Conservation (phyloP, 2,888 invertebrate genomes). For the Strigamia maritima region DNA sequence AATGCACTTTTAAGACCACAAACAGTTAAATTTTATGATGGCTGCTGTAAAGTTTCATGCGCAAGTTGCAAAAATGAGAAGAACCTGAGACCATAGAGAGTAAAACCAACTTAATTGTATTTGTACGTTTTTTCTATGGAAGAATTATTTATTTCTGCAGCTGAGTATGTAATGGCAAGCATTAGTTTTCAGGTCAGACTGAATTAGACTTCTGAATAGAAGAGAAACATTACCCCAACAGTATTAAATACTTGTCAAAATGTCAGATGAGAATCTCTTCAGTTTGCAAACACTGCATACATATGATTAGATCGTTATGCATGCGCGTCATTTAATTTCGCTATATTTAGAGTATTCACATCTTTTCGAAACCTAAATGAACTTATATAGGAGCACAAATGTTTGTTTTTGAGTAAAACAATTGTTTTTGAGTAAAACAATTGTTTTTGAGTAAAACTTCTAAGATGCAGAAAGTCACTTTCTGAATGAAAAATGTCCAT, state of each 20-base stretch:
- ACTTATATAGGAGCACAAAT: too few relatives aligned
- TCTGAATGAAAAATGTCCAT: too few relatives aligned
- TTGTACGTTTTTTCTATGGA: not conserved
- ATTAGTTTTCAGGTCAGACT: not conserved
- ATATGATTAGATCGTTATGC: not conserved
- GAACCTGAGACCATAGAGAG: not conserved
- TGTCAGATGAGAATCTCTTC: not conserved
- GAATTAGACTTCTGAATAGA: not conserved
- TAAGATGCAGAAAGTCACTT: too few relatives aligned
- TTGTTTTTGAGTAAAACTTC: too few relatives aligned
- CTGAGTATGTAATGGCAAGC: not conserved
- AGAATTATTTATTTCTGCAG: not conserved
- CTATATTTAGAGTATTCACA: not conserved
- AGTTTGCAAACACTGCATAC: not conserved
- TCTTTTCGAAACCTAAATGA: too few relatives aligned
- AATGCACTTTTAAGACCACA: slow-evolving; percentile 16
- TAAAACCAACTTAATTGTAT: not conserved
- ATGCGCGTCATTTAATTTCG: not conserved
- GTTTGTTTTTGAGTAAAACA: too few relatives aligned
- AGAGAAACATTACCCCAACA: not conserved
- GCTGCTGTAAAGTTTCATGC: not conserved
- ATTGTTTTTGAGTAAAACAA: too few relatives aligned
- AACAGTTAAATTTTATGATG: not conserved
- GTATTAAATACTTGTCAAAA: not conserved
- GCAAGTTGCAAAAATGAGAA: not conserved